These are phyloP conservation scores for Mandrillus leucophaeus DNA, from an alignment of 2,113 vertebrate genomes.

Conservation along the genomic window DNA sequence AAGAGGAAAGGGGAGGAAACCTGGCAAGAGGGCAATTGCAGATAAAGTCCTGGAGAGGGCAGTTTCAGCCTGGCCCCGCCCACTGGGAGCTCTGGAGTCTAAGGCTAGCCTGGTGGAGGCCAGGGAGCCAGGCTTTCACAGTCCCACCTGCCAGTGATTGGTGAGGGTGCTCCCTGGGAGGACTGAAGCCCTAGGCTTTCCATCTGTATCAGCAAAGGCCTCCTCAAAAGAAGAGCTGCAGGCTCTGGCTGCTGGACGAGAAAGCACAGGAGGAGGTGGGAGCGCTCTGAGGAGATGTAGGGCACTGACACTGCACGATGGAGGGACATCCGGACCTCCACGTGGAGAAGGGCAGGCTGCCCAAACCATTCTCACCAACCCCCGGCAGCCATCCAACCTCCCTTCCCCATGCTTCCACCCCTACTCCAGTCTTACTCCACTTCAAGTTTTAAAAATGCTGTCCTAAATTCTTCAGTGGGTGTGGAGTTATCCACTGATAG, in stretches of 20 bases:
- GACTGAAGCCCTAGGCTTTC: neutral
- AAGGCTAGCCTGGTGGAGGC: neutral
- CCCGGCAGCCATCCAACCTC: neutral
- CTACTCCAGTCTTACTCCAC: neutral
- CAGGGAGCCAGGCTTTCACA: neutral
- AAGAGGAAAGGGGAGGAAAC: neutral
- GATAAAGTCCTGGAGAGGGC: neutral
- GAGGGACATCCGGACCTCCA: neutral
- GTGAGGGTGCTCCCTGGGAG: rapidly evolving
- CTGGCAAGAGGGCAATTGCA: neutral
- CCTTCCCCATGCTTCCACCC: neutral
- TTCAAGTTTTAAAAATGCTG: neutral
- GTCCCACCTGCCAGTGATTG: neutral
- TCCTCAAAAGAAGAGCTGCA: neutral
- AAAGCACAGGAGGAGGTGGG: neutral
- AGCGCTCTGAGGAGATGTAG: too few species aligned
- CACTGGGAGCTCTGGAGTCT: neutral
- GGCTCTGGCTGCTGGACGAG: neutral
- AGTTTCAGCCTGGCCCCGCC: neutral
- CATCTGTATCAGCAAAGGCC: neutral
- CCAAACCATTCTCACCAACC: neutral
- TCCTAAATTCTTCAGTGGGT: neutral
- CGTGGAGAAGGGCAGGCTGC: neutral
- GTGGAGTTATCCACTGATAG: neutral
- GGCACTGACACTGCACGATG: neutral